Evolutionary conservation across 2,113 vertebrate species (phyloP), one percentile per base, ranked within the genome.

Genomic region (Limanda limanda): DNA sequence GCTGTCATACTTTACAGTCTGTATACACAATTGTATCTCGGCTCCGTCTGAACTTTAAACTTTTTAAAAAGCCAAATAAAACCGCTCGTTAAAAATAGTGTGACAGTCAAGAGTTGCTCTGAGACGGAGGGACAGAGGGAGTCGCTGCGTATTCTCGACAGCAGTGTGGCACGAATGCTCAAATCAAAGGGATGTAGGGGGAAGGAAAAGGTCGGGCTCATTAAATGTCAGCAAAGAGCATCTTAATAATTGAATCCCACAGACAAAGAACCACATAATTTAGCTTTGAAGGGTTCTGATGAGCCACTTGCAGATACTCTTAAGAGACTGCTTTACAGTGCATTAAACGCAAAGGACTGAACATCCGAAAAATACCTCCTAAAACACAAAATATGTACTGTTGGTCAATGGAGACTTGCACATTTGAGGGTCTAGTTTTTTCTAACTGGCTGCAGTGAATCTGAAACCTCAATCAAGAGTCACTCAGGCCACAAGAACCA

Each of bases 211-310:
- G 90, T 91, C 91, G 83, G 63, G 51, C 91, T 92, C 84, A 92
- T 92, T 92, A 93, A 93, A 93, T 89, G 83, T 91, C 87, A 86
- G 79, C 66, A 86, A 83, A 90, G 78, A 87, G 79, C 83, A 89
- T 89, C 76, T 92, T 86, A 87, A 87, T 91, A 89, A 90, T 82
- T 84, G 48, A 78, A 84, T 81, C 74, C 64, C 78, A 87, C 75
- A 80, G 73, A 81, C 71, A 88, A 83, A 89, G 74, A 82, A 74
- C 21, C 64, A 76, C 64, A 79, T 79, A 40, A 83, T 76, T 71
- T 55, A 58, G 73, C 58, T 91, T 64, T 74, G 58, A 81, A 75
- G 68, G 17, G 27, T 61, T 78, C 27, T 58, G 35, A 58, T 64
- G 63, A 86, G 54, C 61, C 70, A 63, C 58, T 76, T 68, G 23